These are phyloP conservation scores for Thymelicus sylvestris DNA, from an alignment of 2,888 invertebrate species.

Conservation along the genomic window DNA sequence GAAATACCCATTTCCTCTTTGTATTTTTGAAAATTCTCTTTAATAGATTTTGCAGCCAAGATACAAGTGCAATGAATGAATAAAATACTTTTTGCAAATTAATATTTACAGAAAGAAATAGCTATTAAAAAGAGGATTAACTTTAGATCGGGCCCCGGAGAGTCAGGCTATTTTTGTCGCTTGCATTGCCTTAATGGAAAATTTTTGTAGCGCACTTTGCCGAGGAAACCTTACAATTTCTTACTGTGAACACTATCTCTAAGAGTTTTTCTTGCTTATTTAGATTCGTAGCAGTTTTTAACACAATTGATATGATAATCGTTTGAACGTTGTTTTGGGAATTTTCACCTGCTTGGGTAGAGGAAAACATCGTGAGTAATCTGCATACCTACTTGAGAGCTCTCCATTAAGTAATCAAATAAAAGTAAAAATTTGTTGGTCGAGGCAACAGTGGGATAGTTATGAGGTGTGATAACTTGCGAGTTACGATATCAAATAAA, in stretches of 20 bases:
- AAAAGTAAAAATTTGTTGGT: too few relatives aligned
- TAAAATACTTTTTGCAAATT: constrained; percentile 57
- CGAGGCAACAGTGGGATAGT: too few relatives aligned
- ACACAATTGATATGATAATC: too few relatives aligned
- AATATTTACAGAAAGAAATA: constrained; percentile 64
- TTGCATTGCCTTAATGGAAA: constrained; percentile 33
- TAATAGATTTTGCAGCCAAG: constrained; percentile 65
- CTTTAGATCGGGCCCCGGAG: constrained; percentile 54
- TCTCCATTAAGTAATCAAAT: too few relatives aligned
- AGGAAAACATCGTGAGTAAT: too few relatives aligned
- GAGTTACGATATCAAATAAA: too few relatives aligned
- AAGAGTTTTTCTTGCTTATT: not conserved
- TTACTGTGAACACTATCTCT: constrained; percentile 4
- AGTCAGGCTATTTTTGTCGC: constrained; percentile 50
- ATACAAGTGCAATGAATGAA: constrained; percentile 54
- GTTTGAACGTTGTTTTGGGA: too few relatives aligned
- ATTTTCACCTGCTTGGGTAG: too few relatives aligned
- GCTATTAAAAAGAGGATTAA: constrained; percentile 62
- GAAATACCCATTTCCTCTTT: constrained; percentile 7
- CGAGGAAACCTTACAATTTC: constrained; percentile 27
- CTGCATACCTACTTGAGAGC: too few relatives aligned
- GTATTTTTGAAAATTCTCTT: constrained; percentile 44
- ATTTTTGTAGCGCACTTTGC: constrained; percentile 20
- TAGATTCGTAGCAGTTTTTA: too few relatives aligned
- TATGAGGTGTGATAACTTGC: too few relatives aligned